Evolutionary conservation across 2,797 vertebrate species (phyloP), one percentile per base, ranked within the genome.

Genomic region (Peromyscus nudipes): DNA sequence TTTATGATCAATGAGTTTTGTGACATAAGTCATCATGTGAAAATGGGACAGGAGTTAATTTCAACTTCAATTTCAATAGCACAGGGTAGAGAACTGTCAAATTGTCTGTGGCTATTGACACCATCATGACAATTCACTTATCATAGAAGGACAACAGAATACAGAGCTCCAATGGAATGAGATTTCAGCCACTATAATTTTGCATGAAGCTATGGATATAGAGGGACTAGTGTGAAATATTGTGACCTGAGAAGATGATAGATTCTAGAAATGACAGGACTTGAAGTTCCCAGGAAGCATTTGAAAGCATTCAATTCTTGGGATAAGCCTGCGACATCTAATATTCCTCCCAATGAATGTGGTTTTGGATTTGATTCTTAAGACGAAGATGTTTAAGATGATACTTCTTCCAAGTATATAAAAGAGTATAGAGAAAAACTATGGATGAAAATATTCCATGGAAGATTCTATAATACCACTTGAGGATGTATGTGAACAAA

Each of bases 401-500:
- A 43, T 67, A 92, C 90, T 83, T 19, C 13, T 92, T 90, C 64
- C n/a, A 92, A 86, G 57, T 89, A 17, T 25, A 80, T 3, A 17
- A 92, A 93, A 76, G 9, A 21, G 1, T 31, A 92, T 10, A 87
- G 37, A 89, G 62, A 62, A 92, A 96, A 85, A 1, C 0, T 67
- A 13, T 6, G 84, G 11, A 77, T 84, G 16, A 79, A 96, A 96
- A 97, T 97, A 97, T 87, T 37, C 46, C 71, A 93, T 46, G 23
- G 40, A 64, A 4, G 21, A 94, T 93, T 97, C 89, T 97, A 79
- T 11, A 93, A 75, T 71, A 79, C 3, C 60, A 77, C 85, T 97
- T 98, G 97, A 97, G 19, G 96, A 46, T 96, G 89, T 91, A 94
- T 6, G 77, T 97, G 89, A 75, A 17, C 31, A 91, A 97, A 97